phyloP scores from a whole-genome alignment of 2,797 vertebrate genomes.

The Salarias fasciatus region DNA sequence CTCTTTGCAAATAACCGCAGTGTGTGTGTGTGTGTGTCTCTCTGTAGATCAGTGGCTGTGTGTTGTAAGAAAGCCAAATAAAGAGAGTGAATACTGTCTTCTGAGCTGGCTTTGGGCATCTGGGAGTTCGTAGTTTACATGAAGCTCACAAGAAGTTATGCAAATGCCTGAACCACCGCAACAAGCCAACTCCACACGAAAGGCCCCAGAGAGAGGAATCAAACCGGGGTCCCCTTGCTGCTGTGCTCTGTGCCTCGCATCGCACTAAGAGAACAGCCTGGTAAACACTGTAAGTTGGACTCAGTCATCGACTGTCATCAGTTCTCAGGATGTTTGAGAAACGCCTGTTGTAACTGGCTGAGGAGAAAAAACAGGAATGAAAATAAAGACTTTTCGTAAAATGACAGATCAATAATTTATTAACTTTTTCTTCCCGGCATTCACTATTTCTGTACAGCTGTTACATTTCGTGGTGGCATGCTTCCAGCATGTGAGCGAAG shows the following conservation, averaged over 20 bases:
- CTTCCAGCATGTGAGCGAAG: conserved; percentile 16
- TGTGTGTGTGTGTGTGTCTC: not conserved
- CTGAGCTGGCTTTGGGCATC: too few relatives aligned
- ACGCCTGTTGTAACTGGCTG: not conserved
- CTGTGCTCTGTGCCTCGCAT: too few relatives aligned
- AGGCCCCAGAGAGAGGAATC: too few relatives aligned
- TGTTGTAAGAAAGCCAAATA: not conserved
- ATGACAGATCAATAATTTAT: too few relatives aligned
- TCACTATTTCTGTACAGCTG: too few relatives aligned
- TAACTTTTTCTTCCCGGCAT: too few relatives aligned
- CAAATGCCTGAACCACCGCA: not conserved
- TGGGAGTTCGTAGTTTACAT: not conserved
- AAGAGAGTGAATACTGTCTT: not conserved
- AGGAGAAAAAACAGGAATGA: too few relatives aligned
- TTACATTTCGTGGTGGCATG: not conserved
- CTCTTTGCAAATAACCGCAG: conserved; percentile 1
- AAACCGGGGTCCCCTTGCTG: too few relatives aligned
- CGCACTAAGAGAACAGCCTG: not conserved
- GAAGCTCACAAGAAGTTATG: not conserved
- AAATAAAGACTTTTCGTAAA: too few relatives aligned
- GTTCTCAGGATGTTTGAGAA: not conserved
- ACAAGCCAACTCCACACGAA: too few relatives aligned
- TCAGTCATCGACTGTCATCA: not conserved
- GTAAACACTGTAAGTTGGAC: not conserved
- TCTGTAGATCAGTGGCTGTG: not conserved